Base-by-base conservation (phyloP, 2,888 invertebrate species). In the Fragum whitleyi region DNA sequence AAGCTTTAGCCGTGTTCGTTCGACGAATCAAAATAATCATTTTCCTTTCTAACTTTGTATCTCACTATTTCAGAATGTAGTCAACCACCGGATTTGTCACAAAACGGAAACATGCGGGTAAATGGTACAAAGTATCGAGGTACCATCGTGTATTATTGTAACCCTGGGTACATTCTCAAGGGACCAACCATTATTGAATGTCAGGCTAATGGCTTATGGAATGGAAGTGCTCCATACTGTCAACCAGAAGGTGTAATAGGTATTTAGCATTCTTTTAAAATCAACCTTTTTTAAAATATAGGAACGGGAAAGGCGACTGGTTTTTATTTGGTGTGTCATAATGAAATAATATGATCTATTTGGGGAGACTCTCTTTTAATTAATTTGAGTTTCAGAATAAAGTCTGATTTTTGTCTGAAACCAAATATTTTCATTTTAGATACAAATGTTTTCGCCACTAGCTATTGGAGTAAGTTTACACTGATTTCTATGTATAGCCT, bases 201-300 rank as follows among this genome's bases (percentile, higher is more conserved):
- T 26, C 59, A 29, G 59, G 21, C 59, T 14, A 14, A 26, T 9
- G 59, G 59, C 23, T 16, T 19, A 14, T 59, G 59, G 59, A 29
- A 59, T 28, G 59, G 53, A 53, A 53, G 21, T 53, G 53, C 53
- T 9, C 53, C 53, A 53, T n/a, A 53, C n/a, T 53, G 53, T n/a
- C 23, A n/a, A 21, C 53, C 53, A 1, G 23, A n/a, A 53, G 53
- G n/a, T 53, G 19, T 23, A 26, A 28, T 9, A 36, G 32, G 32
- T 36, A 6, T 36, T 3, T 36, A 3, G 5, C 5, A 5, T 19
- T n/a, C 51, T 19, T 51, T n/a, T 14, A 7, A 21, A 51, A 51
- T 19, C n/a, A n/a, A n/a, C n/a, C n/a, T n/a, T 51, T n/a, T 51
- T 14, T 19, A 19, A 51, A 21, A 51, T 51, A 21, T n/a, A 5